Percentiles rank a stretch among this genome's conserved stretches.
Conservation (phyloP, 2,888 invertebrate genomes). For the Argyresthia albistria region DNA sequence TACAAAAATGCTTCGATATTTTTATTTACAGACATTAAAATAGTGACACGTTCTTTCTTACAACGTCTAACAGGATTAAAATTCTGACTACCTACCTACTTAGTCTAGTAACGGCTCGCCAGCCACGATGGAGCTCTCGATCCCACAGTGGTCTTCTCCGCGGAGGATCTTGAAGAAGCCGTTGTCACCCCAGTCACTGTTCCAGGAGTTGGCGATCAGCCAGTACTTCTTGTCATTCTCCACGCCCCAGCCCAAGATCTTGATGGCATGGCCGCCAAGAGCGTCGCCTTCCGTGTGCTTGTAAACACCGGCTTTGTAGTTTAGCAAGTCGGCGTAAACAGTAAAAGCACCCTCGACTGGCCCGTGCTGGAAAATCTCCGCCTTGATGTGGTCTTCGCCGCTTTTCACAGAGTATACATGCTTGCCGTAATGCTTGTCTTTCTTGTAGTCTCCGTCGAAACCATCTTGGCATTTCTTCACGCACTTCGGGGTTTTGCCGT, state of each 20-base stretch:
- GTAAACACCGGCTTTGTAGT: slow-evolving; percentile 84
- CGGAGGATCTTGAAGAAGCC: slow-evolving; percentile 91
- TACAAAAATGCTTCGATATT: no score
- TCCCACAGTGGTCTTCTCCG: slow-evolving; percentile 84
- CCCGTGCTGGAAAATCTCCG: slow-evolving; percentile 88
- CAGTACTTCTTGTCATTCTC: slow-evolving; percentile 86
- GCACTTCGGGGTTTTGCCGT: slow-evolving; percentile 85
- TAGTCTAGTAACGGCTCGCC: slow-evolving; percentile 71
- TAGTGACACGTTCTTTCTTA: no score
- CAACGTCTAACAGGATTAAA: no score
- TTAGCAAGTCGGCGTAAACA: slow-evolving; percentile 87
- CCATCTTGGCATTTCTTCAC: slow-evolving; percentile 74
- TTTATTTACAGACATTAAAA: no score
- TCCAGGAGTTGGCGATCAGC: slow-evolving; percentile 95
- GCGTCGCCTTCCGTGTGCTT: slow-evolving; percentile 78
- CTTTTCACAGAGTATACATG: slow-evolving; percentile 74
- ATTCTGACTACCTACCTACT: not conserved
- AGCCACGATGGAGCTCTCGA: slow-evolving; percentile 79
- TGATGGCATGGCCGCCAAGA: slow-evolving; percentile 90
- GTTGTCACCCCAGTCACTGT: slow-evolving; percentile 91
- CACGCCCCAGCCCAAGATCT: slow-evolving; percentile 92
- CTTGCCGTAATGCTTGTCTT: slow-evolving; percentile 84
- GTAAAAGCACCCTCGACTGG: slow-evolving; percentile 92
- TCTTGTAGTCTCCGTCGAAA: slow-evolving; percentile 78
- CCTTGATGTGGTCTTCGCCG: slow-evolving; percentile 79